These are phyloP conservation scores for Trematomus loennbergii DNA, from an alignment of 2,113 vertebrate genomes.

Conservation along the genomic window DNA sequence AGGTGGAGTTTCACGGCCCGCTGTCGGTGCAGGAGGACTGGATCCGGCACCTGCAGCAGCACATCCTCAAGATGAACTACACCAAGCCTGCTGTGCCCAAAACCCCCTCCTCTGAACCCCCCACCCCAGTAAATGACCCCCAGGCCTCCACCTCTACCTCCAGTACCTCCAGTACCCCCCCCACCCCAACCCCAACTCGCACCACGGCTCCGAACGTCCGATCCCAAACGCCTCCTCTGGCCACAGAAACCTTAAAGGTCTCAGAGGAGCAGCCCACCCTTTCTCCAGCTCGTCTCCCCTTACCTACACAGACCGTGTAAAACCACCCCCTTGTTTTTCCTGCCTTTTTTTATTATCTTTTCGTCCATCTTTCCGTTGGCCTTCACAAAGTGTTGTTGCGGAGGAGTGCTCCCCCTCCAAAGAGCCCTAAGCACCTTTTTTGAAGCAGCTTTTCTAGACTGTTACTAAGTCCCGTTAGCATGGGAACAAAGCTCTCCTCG, in stretches of 20 bases:
- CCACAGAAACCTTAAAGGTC: conserved; percentile 57
- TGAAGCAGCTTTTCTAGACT: conserved; percentile 69
- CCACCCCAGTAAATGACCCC: conserved; percentile 43
- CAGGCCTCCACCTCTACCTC: conserved; percentile 69
- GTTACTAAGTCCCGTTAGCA: conserved; percentile 67
- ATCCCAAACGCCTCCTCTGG: conserved; percentile 34
- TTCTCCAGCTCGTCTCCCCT: conserved; percentile 52
- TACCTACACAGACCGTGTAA: conserved; percentile 64
- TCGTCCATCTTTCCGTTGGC: conserved; percentile 60
- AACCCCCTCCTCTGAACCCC: conserved; percentile 44
- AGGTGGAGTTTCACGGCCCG: conserved; percentile 95
- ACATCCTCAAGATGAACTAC: conserved; percentile 97
- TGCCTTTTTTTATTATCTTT: conserved; percentile 29
- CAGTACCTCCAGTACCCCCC: conserved; percentile 49
- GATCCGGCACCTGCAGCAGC: conserved; percentile 95
- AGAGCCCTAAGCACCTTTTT: conserved; percentile 70
- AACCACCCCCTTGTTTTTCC: not conserved
- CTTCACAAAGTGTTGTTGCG: conserved; percentile 66
- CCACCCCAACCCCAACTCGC: conserved; percentile 43
- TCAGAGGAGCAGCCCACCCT: conserved; percentile 68
- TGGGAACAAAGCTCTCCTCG: conserved; percentile 62
- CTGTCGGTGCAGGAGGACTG: conserved; percentile 97
- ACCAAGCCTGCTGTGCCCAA: conserved; percentile 84
- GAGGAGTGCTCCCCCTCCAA: conserved; percentile 58
- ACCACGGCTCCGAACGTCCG: conserved; percentile 44